Evolutionary conservation across 2,888 invertebrate genomes (phyloP), one percentile per base, ranked within the genome.

Genomic region (Microchrysa polita): DNA sequence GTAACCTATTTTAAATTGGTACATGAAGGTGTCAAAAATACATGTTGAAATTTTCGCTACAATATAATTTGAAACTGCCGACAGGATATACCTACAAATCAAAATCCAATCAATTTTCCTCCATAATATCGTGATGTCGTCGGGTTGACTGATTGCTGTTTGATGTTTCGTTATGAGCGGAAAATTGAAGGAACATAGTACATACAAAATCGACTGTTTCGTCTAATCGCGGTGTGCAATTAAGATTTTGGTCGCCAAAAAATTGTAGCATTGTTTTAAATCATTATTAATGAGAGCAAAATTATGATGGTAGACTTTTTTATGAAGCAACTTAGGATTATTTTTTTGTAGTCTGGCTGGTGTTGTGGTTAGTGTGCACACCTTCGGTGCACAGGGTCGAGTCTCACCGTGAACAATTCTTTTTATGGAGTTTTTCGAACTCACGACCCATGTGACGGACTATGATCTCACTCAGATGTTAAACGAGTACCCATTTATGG

Each of bases 41-140:
- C 20, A 63, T 63, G 61, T 40, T 14, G n/a, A 20, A 1, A 40
- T 63, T n/a, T 34, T 40, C 61, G 61, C 40, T 42, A 18, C 34
- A 63, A 42, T 69, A 55, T 69, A 69, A 69, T 69, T 69, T 69
- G 18, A 40, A 69, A 55, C 40, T 40, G 16, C 55, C 40, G 55
- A 34, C 57, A 5, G n/a, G 12, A 18, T 57, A 69, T 69, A n/a
- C n/a, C n/a, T n/a, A n/a, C 42, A 69, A 69, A 69, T n/a, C n/a
- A n/a, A n/a, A n/a, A n/a, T n/a, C n/a, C n/a, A 69, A 34, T 57
- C 69, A 69, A 69, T 69, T 69, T 69, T 69, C 57, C 69, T 55
- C 40, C 69, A 55, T 57, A 69, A 57, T 34, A 69, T 57, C 18
- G 18, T 22, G n/a, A n/a, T n/a, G n/a, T n/a, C n/a, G n/a, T 23